Evolutionary conservation across 1,140 invertebrate genomes (phyloP), one percentile per base, ranked within the genome.

Genomic region (Harpegnathos saltator): DNA sequence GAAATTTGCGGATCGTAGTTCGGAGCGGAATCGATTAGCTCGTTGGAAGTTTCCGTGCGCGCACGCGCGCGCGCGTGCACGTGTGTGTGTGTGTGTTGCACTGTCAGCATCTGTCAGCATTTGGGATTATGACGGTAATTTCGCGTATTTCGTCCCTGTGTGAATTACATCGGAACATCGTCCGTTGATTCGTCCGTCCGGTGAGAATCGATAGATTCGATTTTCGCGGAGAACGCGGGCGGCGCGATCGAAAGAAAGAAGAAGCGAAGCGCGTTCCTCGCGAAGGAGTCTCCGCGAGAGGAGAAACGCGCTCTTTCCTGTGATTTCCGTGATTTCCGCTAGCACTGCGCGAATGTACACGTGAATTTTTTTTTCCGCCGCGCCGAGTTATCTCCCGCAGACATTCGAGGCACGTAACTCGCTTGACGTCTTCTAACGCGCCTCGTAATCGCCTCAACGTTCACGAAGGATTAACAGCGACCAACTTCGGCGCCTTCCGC

Each of bases 11-110:
- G 66, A 75, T 56, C 56, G 56, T 62, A 74, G 58, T 72, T 74
- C 78, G 38, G 44, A 82, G 29, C 54, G 69, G 58, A 80, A 80
- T 80, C 75, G 75, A 80, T 80, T 69, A 71, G 75, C 65, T 78
- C 50, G 63, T 33, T 58, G 65, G 52, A 71, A 80, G 75, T 80
- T 58, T 69, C 33, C 17, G 54, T n/a, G 7, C n/a, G 3, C 11
- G 9, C 11, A 11, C 11, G 38, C 11, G 7, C 11, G 9, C 11
- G 7, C 11, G 38, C 11, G 38, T 44, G 38, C 11, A 9, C 11
- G 38, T 44, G 38, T 44, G 7, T 44, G 38, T 44, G 9, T 11
- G 38, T 44, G 38, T 44, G 50, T 12, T 26, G 44, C 73, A 38
- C 19, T 22, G 50, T 78, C 66, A 80, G 33, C 52, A 71, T 80